phyloP scores from a whole-genome alignment of 35 echinoderm and acorn worm species.

The Strongylocentrotus purpuratus region DNA sequence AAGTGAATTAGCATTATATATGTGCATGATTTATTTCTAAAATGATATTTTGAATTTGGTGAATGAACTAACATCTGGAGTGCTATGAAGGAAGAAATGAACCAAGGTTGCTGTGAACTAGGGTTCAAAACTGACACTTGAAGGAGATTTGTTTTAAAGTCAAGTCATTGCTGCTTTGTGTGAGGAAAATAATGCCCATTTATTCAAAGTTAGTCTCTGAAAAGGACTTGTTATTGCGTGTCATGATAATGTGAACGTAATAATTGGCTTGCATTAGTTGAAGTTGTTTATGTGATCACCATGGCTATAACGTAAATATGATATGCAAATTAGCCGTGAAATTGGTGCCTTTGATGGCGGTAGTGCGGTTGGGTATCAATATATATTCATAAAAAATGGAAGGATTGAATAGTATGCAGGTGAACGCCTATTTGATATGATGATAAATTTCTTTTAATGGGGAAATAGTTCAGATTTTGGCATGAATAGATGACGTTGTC shows the following conservation, averaged over 20 bases:
- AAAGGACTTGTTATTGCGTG: neutral
- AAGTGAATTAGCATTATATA: too few relatives aligned
- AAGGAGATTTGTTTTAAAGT: neutral
- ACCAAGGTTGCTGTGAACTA: too few relatives aligned
- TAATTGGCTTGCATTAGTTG: neutral
- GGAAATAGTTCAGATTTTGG: too few relatives aligned
- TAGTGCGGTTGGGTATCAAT: neutral
- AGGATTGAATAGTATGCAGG: too few relatives aligned
- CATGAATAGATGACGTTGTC: too few relatives aligned
- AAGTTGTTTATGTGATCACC: neutral
- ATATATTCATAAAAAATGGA: too few relatives aligned
- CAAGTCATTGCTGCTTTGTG: neutral
- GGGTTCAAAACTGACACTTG: neutral
- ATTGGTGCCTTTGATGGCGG: neutral
- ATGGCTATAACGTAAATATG: neutral
- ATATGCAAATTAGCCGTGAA: neutral
- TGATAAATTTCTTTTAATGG: too few relatives aligned
- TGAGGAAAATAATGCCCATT: neutral
- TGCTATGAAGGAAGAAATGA: too few relatives aligned
- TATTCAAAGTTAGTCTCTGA: neutral
- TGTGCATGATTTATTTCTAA: too few relatives aligned
- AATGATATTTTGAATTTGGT: too few relatives aligned
- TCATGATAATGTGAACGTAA: neutral
- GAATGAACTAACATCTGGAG: too few relatives aligned
- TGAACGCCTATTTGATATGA: too few relatives aligned